Base-by-base conservation (phyloP, 2,113 vertebrate species). In the Nycticryphes semicollaris region DNA sequence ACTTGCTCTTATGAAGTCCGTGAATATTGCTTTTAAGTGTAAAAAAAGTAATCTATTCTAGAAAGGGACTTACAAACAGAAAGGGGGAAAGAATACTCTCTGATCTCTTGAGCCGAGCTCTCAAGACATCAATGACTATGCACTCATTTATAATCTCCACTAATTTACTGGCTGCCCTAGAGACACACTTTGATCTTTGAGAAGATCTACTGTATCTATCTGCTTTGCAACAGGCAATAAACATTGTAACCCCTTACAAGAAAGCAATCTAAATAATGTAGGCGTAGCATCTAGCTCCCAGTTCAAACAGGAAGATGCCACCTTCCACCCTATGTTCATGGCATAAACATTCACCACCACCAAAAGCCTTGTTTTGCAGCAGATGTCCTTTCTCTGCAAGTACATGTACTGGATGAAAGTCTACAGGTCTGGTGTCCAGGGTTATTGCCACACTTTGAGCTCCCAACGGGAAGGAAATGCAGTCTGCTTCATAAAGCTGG, bases 171-270 rank as follows among this genome's bases (percentile, higher is more conserved):
- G 50, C 92, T 96, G 96, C 91, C 96, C 95, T 87, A 94, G 96
- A 97, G 96, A 96, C 94, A 96, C 90, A 91, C 94, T 97, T 97
- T 97, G 96, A 97, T 97, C 93, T 97, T 87, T 84, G 85, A 63
- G 87, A 97, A 96, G 96, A 97, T 97, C 96, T 96, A 84, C 85
- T 95, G 56, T 93, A 96, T 91, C 90, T 86, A 68, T 64, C 93
- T 95, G 81, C 89, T 81, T 78, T 92, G 93, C 92, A 97, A 95
- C 76, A 87, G 89, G 91, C 93, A 95, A 92, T 94, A 94, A 94
- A 96, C 94, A 90, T n/a, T 43, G 64, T 43, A 80, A 93, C 73
- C 62, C 35, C 84, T 92, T 74, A 45, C 30, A 90, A 96, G 70
- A 91, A 90, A 95, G 83, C 4, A 3, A 45, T 87, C 82, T 84